These are phyloP conservation scores for Agriopis marginaria DNA, from an alignment of 2,888 invertebrate species.

Conservation along the genomic window DNA sequence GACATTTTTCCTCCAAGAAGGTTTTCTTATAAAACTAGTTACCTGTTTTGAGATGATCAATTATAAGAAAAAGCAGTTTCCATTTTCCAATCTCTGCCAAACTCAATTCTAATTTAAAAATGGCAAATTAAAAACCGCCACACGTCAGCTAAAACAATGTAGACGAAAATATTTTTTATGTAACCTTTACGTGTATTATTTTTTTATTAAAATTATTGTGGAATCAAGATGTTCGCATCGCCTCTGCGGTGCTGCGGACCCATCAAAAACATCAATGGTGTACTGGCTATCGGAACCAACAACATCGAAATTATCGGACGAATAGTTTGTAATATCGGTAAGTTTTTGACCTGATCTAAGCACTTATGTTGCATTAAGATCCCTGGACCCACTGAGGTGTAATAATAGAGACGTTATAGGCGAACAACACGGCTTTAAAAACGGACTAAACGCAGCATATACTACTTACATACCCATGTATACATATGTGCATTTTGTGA, in stretches of 20 bases:
- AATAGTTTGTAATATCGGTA: constrained; percentile 50
- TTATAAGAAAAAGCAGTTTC: constrained; percentile 45
- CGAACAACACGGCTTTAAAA: too few relatives aligned
- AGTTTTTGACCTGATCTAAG: constrained; percentile 31
- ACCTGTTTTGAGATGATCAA: constrained; percentile 10
- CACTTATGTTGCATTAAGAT: too few relatives aligned
- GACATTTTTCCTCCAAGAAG: not conserved
- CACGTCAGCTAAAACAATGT: constrained; percentile 65
- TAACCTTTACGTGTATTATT: constrained; percentile 37
- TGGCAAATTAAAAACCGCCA: constrained; percentile 46
- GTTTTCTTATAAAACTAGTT: not conserved
- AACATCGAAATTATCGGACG: constrained; percentile 50
- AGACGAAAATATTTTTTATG: constrained; percentile 52
- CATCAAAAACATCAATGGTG: constrained; percentile 55
- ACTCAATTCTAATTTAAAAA: constrained; percentile 51
- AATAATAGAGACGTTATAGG: too few relatives aligned
- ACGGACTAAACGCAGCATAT: too few relatives aligned
- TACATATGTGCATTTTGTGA: too few relatives aligned
- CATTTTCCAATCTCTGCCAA: constrained; percentile 61
- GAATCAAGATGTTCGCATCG: constrained; percentile 60
- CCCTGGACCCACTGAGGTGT: too few relatives aligned
- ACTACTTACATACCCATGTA: too few relatives aligned
- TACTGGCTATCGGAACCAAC: constrained; percentile 50
- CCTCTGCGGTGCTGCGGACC: constrained; percentile 56
- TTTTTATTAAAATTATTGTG: constrained; percentile 43